Evolutionary conservation across 2,797 vertebrate genomes (phyloP).

Genomic region (Pangasius krempfi): DNA sequence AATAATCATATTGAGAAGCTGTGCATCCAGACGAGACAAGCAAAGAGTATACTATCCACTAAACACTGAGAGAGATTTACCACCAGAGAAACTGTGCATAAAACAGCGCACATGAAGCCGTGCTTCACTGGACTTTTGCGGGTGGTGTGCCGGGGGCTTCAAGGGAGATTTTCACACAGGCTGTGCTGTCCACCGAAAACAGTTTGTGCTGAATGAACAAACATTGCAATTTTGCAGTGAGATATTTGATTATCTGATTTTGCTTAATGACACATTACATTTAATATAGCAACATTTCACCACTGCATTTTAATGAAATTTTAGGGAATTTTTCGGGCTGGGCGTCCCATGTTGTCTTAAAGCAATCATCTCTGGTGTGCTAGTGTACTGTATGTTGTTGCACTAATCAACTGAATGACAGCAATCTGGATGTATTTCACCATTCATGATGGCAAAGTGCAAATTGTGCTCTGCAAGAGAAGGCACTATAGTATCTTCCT

Average conservation of each 20-base stretch:
- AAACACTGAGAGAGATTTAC: neutral
- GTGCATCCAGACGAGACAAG: neutral
- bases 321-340: neutral
- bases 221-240: neutral
- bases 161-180: neutral
- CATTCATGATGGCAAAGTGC: neutral
- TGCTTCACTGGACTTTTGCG: neutral
- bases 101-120: neutral
- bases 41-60: neutral
- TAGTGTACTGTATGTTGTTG: neutral
- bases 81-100: neutral
- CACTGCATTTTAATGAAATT: neutral
- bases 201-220: neutral
- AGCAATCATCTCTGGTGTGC: neutral
- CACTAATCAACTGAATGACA: no score
- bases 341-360: neutral
- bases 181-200: neutral
- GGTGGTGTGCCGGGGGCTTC: neutral
- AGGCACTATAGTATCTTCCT: neutral
- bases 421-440: neutral
- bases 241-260: neutral
- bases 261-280: no score
- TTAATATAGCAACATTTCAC: neutral
- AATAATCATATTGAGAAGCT: neutral
- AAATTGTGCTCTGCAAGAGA: neutral